Evolutionary conservation across 2,888 invertebrate genomes (phyloP).

Genomic region (Tetramorium bicarinatum): DNA sequence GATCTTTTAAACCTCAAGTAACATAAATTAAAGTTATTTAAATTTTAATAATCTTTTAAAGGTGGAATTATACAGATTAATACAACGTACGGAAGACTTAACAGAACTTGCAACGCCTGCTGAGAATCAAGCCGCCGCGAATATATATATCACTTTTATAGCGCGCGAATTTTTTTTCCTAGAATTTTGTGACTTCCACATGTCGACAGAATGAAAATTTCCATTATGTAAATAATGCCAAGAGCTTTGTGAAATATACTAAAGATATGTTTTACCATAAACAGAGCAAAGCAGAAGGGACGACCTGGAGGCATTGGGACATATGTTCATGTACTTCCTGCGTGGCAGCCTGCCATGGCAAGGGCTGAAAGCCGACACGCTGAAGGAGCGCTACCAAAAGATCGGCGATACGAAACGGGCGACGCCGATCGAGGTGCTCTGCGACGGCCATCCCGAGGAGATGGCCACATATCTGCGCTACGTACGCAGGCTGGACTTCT

Average conservation of each 20-base stretch:
- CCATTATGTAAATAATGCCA: not conserved
- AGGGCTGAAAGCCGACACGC: constrained; percentile 99
- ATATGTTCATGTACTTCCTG: constrained; percentile 99
- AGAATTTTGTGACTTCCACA: constrained; percentile 1
- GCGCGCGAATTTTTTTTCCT: not conserved
- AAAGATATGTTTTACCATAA: not conserved
- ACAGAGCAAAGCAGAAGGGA: constrained; percentile 99
- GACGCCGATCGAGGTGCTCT: constrained; percentile 97
- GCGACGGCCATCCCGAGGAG: constrained; percentile 97
- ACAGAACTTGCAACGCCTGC: not conserved
- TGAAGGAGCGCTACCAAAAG: constrained; percentile 99
- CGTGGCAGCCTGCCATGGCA: constrained; percentile 99
- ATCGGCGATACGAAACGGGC: constrained; percentile 99
- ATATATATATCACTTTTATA: not conserved
- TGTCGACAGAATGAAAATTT: not conserved
- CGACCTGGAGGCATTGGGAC: constrained; percentile 99
- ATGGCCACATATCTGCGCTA: constrained; percentile 99
- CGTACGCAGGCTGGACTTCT: constrained; percentile 99
- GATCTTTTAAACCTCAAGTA: not conserved
- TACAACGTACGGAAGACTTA: not conserved
- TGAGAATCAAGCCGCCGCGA: not conserved
- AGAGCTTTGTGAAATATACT: not conserved
- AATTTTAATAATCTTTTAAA: not conserved
- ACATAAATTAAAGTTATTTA: not conserved
- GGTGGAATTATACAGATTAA: not conserved